Evolutionary conservation across 2,797 vertebrate species (phyloP).

Genomic region (Mormyrus proboscirostris): DNA sequence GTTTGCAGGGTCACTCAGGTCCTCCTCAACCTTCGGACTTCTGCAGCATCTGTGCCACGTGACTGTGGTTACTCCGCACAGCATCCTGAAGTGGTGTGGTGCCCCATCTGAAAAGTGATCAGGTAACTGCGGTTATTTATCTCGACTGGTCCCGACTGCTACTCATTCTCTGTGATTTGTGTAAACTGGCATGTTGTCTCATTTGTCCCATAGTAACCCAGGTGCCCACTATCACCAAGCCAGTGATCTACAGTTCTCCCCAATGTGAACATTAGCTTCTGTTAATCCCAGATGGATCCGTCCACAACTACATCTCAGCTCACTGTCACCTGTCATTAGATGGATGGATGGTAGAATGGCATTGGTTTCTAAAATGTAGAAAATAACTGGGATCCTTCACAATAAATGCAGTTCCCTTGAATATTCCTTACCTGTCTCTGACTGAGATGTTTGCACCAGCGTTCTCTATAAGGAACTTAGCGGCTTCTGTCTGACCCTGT

Average conservation of each 20-base stretch:
- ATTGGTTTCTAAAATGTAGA: neutral
- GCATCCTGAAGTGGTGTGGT: conserved; percentile 57
- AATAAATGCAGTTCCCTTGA: neutral
- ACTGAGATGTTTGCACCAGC: conserved; percentile 39
- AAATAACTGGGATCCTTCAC: neutral
- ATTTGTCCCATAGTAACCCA: neutral
- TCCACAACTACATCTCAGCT: neutral
- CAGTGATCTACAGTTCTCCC: neutral
- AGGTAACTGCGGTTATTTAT: neutral
- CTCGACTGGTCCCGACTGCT: neutral
- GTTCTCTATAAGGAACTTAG: conserved; percentile 58
- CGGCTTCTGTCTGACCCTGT: conserved; percentile 52
- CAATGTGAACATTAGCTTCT: neutral
- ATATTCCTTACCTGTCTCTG: conserved; percentile 48
- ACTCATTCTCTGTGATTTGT: neutral
- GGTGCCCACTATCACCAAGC: neutral
- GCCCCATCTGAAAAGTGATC: conserved; percentile 51
- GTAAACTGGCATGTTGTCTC: neutral
- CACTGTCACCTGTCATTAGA: neutral
- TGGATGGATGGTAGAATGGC: neutral
- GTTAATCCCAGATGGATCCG: neutral
- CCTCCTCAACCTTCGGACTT: conserved; percentile 35
- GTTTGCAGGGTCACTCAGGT: neutral
- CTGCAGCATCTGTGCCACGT: conserved; percentile 43
- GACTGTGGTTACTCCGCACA: conserved; percentile 42